Percentiles rank a stretch among this genome's conserved stretches.
These are phyloP conservation scores for Metopolophium dirhodum DNA, from an alignment of 1,140 invertebrate genomes.

Conservation along the genomic window DNA sequence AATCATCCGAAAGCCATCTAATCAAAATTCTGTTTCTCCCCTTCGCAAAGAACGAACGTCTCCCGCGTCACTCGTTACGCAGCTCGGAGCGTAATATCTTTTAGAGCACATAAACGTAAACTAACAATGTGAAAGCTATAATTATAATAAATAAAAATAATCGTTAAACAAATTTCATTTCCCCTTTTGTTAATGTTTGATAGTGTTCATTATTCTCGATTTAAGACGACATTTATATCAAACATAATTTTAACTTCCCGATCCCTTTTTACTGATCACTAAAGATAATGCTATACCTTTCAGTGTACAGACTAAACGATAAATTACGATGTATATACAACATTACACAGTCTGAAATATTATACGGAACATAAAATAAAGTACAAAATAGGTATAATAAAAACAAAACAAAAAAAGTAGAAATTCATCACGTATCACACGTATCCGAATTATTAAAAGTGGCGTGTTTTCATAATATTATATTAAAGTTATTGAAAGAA, in stretches of 20 bases:
- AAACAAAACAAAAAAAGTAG: background rate
- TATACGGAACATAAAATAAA: background rate
- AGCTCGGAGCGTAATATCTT: slow-evolving; percentile 10
- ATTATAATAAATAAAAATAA: slow-evolving; percentile 51
- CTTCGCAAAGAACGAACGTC: background rate
- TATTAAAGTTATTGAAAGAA: background rate
- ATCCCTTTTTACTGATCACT: slow-evolving; percentile 43
- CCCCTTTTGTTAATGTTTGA: slow-evolving; percentile 25
- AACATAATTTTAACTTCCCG: slow-evolving; percentile 33
- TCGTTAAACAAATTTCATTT: slow-evolving; percentile 46
- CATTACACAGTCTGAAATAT: background rate
- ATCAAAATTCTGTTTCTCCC: slow-evolving; percentile 34
- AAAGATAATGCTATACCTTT: slow-evolving; percentile 16
- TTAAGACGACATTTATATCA: slow-evolving; percentile 41
- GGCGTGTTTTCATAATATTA: background rate
- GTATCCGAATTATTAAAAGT: background rate
- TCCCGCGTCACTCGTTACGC: slow-evolving; percentile 31
- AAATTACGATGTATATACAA: slow-evolving; percentile 14
- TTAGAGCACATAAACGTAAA: slow-evolving; percentile 45
- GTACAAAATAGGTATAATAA: background rate
- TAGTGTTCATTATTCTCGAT: slow-evolving; percentile 47
- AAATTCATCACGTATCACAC: background rate
- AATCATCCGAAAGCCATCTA: slow-evolving; percentile 16
- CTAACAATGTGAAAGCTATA: slow-evolving; percentile 40
- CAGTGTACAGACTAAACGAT: slow-evolving; percentile 37